Evolutionary conservation across 1,140 invertebrate species (phyloP).

Genomic region (Nomia melanderi): DNA sequence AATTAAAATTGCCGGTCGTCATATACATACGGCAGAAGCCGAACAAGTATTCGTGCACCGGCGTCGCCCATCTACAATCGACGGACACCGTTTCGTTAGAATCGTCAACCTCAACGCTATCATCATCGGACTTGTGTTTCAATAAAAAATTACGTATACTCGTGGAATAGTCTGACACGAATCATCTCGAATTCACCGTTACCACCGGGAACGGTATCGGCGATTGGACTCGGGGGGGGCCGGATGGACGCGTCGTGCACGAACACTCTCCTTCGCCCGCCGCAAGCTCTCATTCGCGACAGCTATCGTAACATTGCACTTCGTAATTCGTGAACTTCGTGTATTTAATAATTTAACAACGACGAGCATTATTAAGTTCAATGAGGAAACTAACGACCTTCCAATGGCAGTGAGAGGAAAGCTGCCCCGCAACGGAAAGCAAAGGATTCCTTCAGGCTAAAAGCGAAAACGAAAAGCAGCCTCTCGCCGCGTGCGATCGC

Average conservation of each 20-base stretch:
- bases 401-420: conserved; percentile 71
- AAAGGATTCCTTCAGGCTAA: conserved; percentile 9
- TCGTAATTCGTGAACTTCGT: conserved; percentile 44
- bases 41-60: no score
- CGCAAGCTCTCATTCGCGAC: not conserved
- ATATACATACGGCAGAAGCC: not conserved
- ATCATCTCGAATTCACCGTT: no score
- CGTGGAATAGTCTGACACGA: no score
- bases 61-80: no score
- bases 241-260: no score
- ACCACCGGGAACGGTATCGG: no score
- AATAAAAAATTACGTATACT: no score
- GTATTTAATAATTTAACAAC: conserved; percentile 34
- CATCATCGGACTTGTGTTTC: no score
- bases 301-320: conserved; percentile 36
- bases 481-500: not conserved
- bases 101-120: no score
- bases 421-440: conserved; percentile 53
- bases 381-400: conserved; percentile 47
- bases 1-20: conserved; percentile 28
- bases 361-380: conserved; percentile 56
- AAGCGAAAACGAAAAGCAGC: not conserved
- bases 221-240: no score
- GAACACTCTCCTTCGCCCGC: no score
- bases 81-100: no score